Conservation (phyloP, 2,113 vertebrate species). For the Phrynocephalus versicolor region DNA sequence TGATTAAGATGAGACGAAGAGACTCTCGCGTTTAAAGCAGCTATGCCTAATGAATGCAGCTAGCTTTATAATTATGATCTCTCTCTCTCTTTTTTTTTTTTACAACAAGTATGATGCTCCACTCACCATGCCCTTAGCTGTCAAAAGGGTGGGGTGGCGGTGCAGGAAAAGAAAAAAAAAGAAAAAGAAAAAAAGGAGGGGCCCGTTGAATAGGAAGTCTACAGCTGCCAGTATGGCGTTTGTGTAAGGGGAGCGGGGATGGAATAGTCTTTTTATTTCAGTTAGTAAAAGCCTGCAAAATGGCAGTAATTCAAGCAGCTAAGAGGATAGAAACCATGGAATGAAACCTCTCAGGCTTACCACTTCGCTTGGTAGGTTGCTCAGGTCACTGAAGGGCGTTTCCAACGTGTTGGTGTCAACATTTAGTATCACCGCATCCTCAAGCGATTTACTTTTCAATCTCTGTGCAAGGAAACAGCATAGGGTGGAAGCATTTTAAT, state of each 20-base stretch:
- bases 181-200: slow-evolving; percentile 25
- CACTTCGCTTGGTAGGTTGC: slow-evolving; percentile 91
- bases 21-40: slow-evolving; percentile 73
- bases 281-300: slow-evolving; percentile 45
- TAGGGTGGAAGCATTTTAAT: slow-evolving; percentile 44
- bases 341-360: slow-evolving; percentile 76
- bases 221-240: slow-evolving; percentile 26
- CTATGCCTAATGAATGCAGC: slow-evolving; percentile 81
- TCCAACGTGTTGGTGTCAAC: slow-evolving; percentile 96
- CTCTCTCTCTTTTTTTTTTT: too few species aligned
- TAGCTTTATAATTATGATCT: slow-evolving; percentile 77
- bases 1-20: slow-evolving; percentile 97
- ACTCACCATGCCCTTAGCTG: slow-evolving; percentile 66
- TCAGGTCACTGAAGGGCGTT: slow-evolving; percentile 92
- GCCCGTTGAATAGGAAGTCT: slow-evolving; percentile 55
- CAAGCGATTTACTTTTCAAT: slow-evolving; percentile 89
- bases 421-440: slow-evolving; percentile 95
- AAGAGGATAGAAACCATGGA: slow-evolving; percentile 20
- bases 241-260: background rate
- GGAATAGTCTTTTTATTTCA: slow-evolving; percentile 46
- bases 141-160: too few species aligned
- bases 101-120: slow-evolving; percentile 67
- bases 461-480: slow-evolving; percentile 73
- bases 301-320: slow-evolving; percentile 35
- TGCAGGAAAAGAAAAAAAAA: too few species aligned